Evolutionary conservation across 2,797 vertebrate species (phyloP).

Genomic region (Falco berigora): DNA sequence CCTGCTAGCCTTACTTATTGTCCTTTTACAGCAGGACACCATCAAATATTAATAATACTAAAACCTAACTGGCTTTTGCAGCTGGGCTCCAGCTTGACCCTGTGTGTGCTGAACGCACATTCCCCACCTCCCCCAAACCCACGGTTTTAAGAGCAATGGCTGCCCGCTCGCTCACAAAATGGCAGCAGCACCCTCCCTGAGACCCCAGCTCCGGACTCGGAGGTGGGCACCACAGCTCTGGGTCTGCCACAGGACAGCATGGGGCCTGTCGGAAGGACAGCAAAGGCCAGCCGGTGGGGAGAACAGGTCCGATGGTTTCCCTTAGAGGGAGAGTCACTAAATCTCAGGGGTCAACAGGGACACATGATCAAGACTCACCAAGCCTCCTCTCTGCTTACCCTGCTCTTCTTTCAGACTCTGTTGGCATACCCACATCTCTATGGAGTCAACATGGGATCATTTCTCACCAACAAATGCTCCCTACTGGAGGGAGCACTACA

Average conservation of each 20-base stretch:
- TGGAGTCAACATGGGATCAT: neutral
- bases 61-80: neutral
- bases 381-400: neutral
- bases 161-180: neutral
- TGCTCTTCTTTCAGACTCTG: neutral
- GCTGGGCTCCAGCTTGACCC: neutral
- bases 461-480: neutral
- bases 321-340: neutral
- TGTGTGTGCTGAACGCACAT: neutral
- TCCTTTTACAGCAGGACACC: neutral
- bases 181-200: neutral
- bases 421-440: neutral
- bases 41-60: neutral
- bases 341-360: neutral
- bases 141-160: neutral
- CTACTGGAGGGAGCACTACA: neutral
- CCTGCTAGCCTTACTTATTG: neutral
- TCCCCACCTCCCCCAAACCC: neutral
- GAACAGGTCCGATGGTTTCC: neutral
- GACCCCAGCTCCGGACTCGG: fast-evolving
- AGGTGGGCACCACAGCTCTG: neutral
- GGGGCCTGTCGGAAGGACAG: neutral
- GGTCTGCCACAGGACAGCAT: neutral
- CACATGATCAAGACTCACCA: fast-evolving
- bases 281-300: neutral